Conservation (phyloP, 2,797 vertebrate genomes). For the Scolopax bukidnonensis region DNA sequence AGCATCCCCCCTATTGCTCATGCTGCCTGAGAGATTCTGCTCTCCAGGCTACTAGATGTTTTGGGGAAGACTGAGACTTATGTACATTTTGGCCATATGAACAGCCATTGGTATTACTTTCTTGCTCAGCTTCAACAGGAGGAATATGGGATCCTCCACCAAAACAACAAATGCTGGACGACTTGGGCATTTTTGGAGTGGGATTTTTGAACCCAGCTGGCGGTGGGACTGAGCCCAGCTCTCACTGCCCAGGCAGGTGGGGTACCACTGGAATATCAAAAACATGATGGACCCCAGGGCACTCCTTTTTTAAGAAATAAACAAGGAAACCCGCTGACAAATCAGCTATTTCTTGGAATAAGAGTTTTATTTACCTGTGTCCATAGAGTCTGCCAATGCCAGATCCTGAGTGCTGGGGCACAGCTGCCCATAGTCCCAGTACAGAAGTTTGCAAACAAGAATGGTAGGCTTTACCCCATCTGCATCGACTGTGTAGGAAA, state of each 20-base stretch:
- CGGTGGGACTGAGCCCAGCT: neutral
- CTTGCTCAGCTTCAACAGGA: neutral
- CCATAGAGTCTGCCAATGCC: neutral
- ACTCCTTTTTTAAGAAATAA: neutral
- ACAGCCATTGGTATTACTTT: neutral
- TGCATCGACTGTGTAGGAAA: neutral
- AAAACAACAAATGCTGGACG: neutral
- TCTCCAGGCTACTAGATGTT: neutral
- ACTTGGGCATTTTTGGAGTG: neutral
- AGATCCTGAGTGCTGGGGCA: neutral
- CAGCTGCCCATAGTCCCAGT: neutral
- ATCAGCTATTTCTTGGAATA: neutral
- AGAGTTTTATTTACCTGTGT: neutral
- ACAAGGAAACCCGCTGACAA: neutral
- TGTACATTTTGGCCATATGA: neutral
- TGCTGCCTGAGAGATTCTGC: fast-evolving
- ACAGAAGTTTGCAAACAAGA: neutral
- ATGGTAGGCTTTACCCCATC: neutral
- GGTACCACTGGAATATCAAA: neutral
- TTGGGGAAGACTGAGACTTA: neutral
- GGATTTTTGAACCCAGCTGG: neutral
- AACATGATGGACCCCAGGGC: neutral
- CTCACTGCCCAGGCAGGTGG: neutral
- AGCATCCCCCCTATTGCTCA: neutral
- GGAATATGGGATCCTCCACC: neutral